Conservation (phyloP, 2,113 vertebrate species). For the Casuarius casuarius region DNA sequence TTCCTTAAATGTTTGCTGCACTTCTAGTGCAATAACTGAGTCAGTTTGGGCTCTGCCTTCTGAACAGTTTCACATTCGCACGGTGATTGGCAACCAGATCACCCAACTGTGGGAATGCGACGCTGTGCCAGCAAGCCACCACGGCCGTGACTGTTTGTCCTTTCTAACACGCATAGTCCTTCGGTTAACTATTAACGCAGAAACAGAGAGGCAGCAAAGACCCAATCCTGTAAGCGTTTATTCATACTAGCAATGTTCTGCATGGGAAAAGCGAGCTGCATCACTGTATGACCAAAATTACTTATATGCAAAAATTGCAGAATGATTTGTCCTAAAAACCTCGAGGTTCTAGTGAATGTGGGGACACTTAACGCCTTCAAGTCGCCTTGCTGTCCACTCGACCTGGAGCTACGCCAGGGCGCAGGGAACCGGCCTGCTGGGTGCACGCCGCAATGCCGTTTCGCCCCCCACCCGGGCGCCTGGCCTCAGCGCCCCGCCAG, state of each 20-base stretch:
- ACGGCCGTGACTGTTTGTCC: slow-evolving; percentile 1
- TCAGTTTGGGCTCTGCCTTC: background rate
- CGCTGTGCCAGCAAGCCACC: background rate
- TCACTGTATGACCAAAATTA: background rate
- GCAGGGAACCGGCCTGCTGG: background rate
- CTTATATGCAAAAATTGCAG: background rate
- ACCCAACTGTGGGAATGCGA: slow-evolving; percentile 49
- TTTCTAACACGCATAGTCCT: background rate
- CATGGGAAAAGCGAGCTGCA: background rate
- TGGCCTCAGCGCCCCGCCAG: no score
- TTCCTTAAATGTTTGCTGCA: background rate
- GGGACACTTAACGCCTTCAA: background rate
- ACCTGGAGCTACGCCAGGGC: background rate
- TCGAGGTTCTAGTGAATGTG: background rate
- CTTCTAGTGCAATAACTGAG: background rate
- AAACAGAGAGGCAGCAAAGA: background rate
- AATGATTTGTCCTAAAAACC: background rate
- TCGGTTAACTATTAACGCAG: slow-evolving; percentile 55
- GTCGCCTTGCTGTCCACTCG: background rate
- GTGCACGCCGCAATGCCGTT: background rate
- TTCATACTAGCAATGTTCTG: background rate
- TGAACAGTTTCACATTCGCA: background rate
- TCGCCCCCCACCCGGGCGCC: background rate
- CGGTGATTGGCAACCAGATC: background rate
- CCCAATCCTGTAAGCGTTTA: background rate